A percentile compares a stretch with the other conserved stretches of the same genome.
These are phyloP conservation scores for Echiichthys vipera DNA, from an alignment of 2,797 vertebrate genomes.

Conservation along the genomic window DNA sequence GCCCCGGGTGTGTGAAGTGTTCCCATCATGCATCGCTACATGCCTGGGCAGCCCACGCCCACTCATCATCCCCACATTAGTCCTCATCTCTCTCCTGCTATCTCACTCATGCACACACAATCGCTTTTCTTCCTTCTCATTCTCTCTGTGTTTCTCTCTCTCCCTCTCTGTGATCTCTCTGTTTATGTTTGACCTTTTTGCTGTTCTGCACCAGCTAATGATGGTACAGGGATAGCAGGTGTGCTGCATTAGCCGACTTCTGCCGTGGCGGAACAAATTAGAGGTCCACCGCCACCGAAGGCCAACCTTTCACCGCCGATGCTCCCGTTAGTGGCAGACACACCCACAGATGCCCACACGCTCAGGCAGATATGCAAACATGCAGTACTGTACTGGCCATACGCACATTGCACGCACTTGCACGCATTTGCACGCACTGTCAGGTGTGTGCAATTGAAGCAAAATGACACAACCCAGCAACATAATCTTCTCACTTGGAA, in stretches of 20 bases:
- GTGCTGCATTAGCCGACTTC: slow-evolving; percentile 84
- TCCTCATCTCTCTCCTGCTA: slow-evolving; percentile 57
- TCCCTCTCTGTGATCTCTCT: slow-evolving; percentile 79
- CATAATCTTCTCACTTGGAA: slow-evolving; percentile 77
- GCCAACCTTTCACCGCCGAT: slow-evolving; percentile 67
- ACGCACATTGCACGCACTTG: slow-evolving; percentile 21
- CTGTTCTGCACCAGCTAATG: slow-evolving; percentile 78
- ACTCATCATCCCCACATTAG: slow-evolving; percentile 82
- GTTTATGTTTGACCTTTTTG: slow-evolving; percentile 83
- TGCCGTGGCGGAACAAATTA: slow-evolving; percentile 81
- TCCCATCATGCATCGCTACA: slow-evolving; percentile 81
- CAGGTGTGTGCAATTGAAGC: slow-evolving; percentile 81
- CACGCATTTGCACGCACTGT: slow-evolving; percentile 51
- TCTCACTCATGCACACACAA: slow-evolving; percentile 32
- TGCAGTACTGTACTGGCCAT: not conserved
- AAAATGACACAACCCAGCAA: slow-evolving; percentile 65
- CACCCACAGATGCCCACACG: slow-evolving; percentile 68
- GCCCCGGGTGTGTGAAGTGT: slow-evolving; percentile 77
- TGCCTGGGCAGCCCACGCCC: slow-evolving; percentile 72
- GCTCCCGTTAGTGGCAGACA: slow-evolving; percentile 69
- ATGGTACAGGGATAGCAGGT: slow-evolving; percentile 84
- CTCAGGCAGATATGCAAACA: slow-evolving; percentile 48
- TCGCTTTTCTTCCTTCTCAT: slow-evolving; percentile 64
- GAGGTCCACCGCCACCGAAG: slow-evolving; percentile 74
- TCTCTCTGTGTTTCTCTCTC: slow-evolving; percentile 67